Conservation (phyloP, 2,888 invertebrate species). For the Metalampra italica region DNA sequence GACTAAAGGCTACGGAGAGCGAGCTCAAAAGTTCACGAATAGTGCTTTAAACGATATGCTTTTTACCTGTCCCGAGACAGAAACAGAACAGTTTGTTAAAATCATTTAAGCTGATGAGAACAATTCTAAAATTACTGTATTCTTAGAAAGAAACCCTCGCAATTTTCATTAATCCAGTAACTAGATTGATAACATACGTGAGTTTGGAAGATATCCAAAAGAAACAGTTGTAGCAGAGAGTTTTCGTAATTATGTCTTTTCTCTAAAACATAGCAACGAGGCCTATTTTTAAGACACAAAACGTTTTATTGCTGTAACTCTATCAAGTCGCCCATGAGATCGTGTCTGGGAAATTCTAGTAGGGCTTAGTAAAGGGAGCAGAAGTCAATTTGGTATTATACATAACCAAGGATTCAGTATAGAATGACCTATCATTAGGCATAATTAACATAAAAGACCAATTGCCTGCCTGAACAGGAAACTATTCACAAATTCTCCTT, state of each 20-base stretch:
- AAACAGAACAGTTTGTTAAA: too few relatives aligned
- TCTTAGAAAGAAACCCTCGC: slow-evolving; percentile 27
- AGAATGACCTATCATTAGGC: too few relatives aligned
- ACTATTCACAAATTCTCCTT: too few relatives aligned
- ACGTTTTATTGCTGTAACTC: slow-evolving; percentile 32
- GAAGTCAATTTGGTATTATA: too few relatives aligned
- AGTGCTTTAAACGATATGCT: too few relatives aligned
- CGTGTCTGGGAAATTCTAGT: background rate
- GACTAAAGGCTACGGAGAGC: too few relatives aligned
- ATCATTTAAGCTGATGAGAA: background rate
- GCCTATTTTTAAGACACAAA: slow-evolving; percentile 58
- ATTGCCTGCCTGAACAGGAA: too few relatives aligned
- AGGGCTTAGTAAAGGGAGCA: background rate
- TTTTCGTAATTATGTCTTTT: slow-evolving; percentile 69
- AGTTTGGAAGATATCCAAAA: slow-evolving; percentile 70
- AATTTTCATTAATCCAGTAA: slow-evolving; percentile 66
- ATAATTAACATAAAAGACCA: too few relatives aligned
- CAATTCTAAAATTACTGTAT: slow-evolving; percentile 25
- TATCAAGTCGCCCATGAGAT: slow-evolving; percentile 16
- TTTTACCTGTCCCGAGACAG: too few relatives aligned
- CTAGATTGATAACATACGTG: slow-evolving; percentile 57
- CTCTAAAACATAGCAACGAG: slow-evolving; percentile 51
- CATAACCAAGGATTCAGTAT: too few relatives aligned
- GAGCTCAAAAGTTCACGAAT: too few relatives aligned
- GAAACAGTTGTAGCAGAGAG: slow-evolving; percentile 55